A percentile compares a stretch with the other conserved stretches of the same genome.
These are phyloP conservation scores for Drosophila rufa DNA, from an alignment of 1,140 invertebrate species.

Conservation along the genomic window DNA sequence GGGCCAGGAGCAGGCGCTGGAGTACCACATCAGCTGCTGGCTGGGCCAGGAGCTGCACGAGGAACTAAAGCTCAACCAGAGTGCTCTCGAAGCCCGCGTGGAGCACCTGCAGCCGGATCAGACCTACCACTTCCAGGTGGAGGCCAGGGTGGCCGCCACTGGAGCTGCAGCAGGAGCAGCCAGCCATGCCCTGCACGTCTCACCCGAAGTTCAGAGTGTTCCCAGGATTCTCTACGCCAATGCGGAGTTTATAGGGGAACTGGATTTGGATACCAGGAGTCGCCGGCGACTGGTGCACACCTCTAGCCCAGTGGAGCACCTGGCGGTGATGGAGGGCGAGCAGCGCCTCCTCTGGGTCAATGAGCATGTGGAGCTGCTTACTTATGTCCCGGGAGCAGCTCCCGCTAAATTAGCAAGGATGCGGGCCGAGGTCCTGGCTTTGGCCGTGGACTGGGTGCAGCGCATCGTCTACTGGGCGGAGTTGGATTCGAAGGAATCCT, in stretches of 20 bases:
- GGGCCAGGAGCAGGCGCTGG: constrained; percentile 37
- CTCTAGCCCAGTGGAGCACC: constrained; percentile 87
- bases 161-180: constrained; percentile 88
- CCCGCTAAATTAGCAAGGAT: constrained; percentile 89
- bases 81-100: constrained; percentile 54
- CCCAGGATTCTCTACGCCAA: constrained; percentile 92
- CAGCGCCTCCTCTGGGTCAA: constrained; percentile 93
- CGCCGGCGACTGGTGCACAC: constrained; percentile 71
- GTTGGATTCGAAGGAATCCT: constrained; percentile 76
- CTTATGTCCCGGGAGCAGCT: constrained; percentile 86
- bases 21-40: constrained; percentile 77
- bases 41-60: constrained; percentile 53
- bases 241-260: constrained; percentile 89
- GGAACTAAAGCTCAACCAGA: constrained; percentile 62
- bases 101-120: constrained; percentile 85
- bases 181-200: constrained; percentile 53
- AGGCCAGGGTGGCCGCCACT: constrained; percentile 89
- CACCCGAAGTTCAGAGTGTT: constrained; percentile 90
- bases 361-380: constrained; percentile 91
- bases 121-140: constrained; percentile 90
- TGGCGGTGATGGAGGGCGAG: constrained; percentile 89
- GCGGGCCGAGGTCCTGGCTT: constrained; percentile 86
- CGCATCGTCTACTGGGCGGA: constrained; percentile 93
- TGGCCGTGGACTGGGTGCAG: constrained; percentile 94
- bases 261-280: constrained; percentile 90